phyloP scores from a whole-genome alignment of 30 jellyfish, hydroid and myxozoan genomes.

The Chrysaora quinquecirrha region DNA sequence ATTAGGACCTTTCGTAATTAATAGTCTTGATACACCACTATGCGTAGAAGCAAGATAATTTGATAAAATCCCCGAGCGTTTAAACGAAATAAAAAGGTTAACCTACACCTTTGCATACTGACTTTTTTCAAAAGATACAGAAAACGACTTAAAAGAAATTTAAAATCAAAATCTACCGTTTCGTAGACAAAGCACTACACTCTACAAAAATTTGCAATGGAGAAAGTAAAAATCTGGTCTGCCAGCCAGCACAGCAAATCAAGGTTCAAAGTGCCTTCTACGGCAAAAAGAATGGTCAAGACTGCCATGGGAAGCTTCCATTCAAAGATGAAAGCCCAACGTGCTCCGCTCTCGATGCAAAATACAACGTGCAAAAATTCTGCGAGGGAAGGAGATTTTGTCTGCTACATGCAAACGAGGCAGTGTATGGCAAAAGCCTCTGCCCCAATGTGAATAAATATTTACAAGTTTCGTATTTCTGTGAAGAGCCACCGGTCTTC shows the following conservation, averaged over 20 bases:
- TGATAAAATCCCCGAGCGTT: no score
- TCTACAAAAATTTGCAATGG: slow-evolving; percentile 92
- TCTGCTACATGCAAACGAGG: slow-evolving; percentile 89
- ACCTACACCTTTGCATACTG: no score
- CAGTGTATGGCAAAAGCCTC: slow-evolving; percentile 84
- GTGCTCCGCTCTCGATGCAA: slow-evolving; percentile 98
- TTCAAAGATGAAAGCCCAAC: slow-evolving; percentile 96
- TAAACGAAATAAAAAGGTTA: no score
- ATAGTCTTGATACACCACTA: no score
- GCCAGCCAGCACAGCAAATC: slow-evolving; percentile 82
- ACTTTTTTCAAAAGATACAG: no score
- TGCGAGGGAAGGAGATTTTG: slow-evolving; percentile 92
- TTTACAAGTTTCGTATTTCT: slow-evolving; percentile 74
- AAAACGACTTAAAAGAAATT: no score
- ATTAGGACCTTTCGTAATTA: no score
- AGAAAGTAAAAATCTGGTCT: slow-evolving; percentile 74
- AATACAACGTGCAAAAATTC: slow-evolving; percentile 75
- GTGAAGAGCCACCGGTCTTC: slow-evolving; percentile 75
- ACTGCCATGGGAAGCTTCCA: slow-evolving; percentile 86
- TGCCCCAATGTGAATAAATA: slow-evolving; percentile 96
- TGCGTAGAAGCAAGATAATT: no score
- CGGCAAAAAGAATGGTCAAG: slow-evolving; percentile 95
- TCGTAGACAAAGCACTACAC: slow-evolving; percentile 62
- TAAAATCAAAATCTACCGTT: no score
- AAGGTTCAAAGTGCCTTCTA: slow-evolving; percentile 89